Base-by-base conservation (phyloP, 2,888 invertebrate species). In the Candidula unifasciata region DNA sequence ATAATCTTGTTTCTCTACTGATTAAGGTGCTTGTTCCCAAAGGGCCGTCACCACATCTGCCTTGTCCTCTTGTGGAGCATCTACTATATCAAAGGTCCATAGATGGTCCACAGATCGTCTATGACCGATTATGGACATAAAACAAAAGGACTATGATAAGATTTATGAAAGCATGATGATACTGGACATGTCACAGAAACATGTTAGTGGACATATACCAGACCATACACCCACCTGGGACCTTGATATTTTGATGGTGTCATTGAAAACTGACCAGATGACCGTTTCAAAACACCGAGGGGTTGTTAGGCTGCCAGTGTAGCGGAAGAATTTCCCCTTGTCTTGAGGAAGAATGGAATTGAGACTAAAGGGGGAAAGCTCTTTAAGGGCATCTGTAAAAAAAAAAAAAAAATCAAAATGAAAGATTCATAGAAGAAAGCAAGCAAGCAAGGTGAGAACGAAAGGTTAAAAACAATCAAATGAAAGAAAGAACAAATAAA, bases 281-380 rank as follows among this genome's bases (percentile, higher is more conserved):
- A 83, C 83, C 18, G 44, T 44, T 52, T 83, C 83, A 13, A 24
- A 33, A 52, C 83, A 83, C 0, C 33, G 24, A 2, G 83, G 83
- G 0, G 83, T 83, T 60, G 83, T 83, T 64, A 83, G 44, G 52
- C 83, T 83, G 8, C 83, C 83, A 8, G 30, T n/a, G 54, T 83
- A 83, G 0, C 79, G 78, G 73, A 24, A 83, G 44, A 73, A 73
- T 33, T 77, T 57, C 1, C 16, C 76, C 2, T n/a, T 33, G n/a
- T 77, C 57, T 30, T 80, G 33, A 27, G 84, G 78, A 30, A 86
- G 52, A 66, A 79, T 27, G 54, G 79, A 71, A 18, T 73, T 60
- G 37, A 83, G 44, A 27, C 21, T 69, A 18, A 80, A 57, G 5
- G 80, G 0, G 10, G 69, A 13, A 2, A 80, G 21, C 13, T 16